Evolutionary conservation across 1,140 invertebrate genomes (phyloP).

Genomic region (Drosophila quadrilineata): DNA sequence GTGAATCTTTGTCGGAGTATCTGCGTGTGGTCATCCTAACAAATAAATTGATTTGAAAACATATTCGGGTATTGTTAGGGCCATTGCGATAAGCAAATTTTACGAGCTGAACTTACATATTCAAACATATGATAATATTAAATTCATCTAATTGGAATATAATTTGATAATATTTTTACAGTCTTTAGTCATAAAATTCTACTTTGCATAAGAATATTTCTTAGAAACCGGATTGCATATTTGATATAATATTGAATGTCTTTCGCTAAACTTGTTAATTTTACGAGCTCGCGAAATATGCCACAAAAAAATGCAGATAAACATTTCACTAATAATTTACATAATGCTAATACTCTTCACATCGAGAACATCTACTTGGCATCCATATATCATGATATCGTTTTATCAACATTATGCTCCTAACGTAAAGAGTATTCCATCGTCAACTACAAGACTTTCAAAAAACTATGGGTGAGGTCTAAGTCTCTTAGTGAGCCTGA

Average conservation of each 20-base stretch:
- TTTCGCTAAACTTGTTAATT: constrained; percentile 26
- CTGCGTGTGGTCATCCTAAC: constrained; percentile 46
- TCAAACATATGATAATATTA: constrained; percentile 49
- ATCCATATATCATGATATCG: too few species aligned
- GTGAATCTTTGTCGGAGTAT: too few species aligned
- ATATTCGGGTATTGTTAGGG: constrained; percentile 28
- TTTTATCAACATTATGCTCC: too few species aligned
- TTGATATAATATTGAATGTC: background rate
- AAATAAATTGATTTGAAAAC: constrained; percentile 16
- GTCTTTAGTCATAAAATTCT: constrained; percentile 30
- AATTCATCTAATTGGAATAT: constrained; percentile 61
- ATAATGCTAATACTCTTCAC: too few species aligned
- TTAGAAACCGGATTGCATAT: constrained; percentile 21
- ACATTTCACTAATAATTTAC: too few species aligned
- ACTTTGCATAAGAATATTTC: constrained; percentile 31
- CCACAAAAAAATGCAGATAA: too few species aligned
- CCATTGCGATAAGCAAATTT: constrained; percentile 53
- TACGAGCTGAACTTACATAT: constrained; percentile 36
- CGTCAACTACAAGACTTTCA: too few species aligned
- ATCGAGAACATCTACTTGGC: too few species aligned
- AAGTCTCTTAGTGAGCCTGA: constrained; percentile 18
- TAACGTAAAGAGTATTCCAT: too few species aligned
- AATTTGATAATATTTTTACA: constrained; percentile 66
- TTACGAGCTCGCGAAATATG: too few species aligned
- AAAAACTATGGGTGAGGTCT: background rate